phyloP scores from a whole-genome alignment of 2,797 vertebrate genomes.

The Rhinella marina region DNA sequence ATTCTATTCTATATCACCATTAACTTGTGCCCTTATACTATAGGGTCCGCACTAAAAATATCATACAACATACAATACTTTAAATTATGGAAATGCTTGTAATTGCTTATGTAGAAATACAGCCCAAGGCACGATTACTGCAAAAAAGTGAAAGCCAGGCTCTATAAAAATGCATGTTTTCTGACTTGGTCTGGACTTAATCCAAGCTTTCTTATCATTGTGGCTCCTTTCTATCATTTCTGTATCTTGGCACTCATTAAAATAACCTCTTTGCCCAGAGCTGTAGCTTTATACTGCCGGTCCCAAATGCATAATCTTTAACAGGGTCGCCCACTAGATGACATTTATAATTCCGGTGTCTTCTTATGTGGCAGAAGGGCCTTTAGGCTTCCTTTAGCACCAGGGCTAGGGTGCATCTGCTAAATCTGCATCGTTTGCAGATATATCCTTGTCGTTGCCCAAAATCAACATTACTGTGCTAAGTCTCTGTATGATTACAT shows the following conservation, averaged over 20 bases:
- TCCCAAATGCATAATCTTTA: too few relatives aligned
- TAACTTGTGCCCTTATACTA: background rate
- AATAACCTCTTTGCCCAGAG: too few relatives aligned
- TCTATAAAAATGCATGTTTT: conserved; percentile 7
- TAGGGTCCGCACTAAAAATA: background rate
- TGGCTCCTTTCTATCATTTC: background rate
- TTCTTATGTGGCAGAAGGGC: too few relatives aligned
- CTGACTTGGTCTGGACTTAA: background rate
- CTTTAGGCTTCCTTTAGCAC: too few relatives aligned
- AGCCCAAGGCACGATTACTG: conserved; percentile 3
- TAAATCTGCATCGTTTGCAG: too few relatives aligned
- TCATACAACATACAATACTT: background rate
- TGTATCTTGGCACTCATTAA: background rate
- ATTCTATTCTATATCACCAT: background rate
- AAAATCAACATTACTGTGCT: too few relatives aligned
- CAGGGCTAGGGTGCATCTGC: too few relatives aligned
- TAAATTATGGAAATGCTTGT: conserved; percentile 40
- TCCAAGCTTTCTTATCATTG: conserved; percentile 15
- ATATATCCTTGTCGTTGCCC: too few relatives aligned
- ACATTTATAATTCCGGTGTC: too few relatives aligned
- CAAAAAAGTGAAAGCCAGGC: background rate
- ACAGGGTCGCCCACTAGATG: too few relatives aligned
- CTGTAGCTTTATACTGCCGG: too few relatives aligned
- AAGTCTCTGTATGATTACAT: too few relatives aligned
- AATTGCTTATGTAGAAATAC: background rate